Evolutionary conservation across 2,888 invertebrate genomes (phyloP).

Genomic region (Cetonia aurata): DNA sequence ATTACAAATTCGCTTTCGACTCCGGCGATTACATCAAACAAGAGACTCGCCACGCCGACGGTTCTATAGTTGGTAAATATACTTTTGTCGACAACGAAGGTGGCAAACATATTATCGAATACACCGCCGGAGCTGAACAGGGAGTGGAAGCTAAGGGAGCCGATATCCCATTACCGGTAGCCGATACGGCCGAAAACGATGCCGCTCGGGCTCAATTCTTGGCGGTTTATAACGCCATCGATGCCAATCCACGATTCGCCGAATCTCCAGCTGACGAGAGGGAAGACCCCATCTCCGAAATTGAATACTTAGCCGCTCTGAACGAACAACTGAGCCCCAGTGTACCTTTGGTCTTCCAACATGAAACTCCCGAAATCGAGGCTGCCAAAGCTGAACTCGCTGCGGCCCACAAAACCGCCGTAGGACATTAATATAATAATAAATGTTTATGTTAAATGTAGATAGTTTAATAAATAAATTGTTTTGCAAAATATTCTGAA

Average conservation of each 20-base stretch:
- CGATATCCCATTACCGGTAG: slow-evolving; percentile 21
- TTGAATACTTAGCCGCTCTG: slow-evolving; percentile 14
- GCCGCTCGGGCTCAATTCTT: background rate
- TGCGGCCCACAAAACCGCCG: slow-evolving; percentile 40
- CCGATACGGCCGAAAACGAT: slow-evolving; percentile 25
- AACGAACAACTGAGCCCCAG: slow-evolving; percentile 20
- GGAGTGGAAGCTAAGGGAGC: slow-evolving; percentile 46
- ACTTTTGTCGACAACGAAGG: slow-evolving; percentile 53
- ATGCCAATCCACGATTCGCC: slow-evolving; percentile 13
- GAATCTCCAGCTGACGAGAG: slow-evolving; percentile 28
- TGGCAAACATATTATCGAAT: slow-evolving; percentile 47
- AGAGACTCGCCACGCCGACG: slow-evolving; percentile 50
- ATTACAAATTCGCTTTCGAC: slow-evolving; percentile 51
- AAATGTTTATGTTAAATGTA: too few relatives aligned
- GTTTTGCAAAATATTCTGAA: background rate
- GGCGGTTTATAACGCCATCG: background rate
- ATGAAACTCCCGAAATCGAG: slow-evolving; percentile 45
- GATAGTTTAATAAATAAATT: slow-evolving; percentile 8
- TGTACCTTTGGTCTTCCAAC: slow-evolving; percentile 25
- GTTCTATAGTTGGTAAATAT: slow-evolving; percentile 51
- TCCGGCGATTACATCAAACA: slow-evolving; percentile 48
- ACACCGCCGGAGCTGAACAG: slow-evolving; percentile 48
- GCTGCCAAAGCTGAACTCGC: slow-evolving; percentile 42
- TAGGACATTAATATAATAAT: slow-evolving; percentile 6
- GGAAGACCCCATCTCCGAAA: slow-evolving; percentile 19